These are phyloP conservation scores for Sinocyclocheilus anophthalmus DNA, from an alignment of 2,113 vertebrate species.

Conservation along the genomic window DNA sequence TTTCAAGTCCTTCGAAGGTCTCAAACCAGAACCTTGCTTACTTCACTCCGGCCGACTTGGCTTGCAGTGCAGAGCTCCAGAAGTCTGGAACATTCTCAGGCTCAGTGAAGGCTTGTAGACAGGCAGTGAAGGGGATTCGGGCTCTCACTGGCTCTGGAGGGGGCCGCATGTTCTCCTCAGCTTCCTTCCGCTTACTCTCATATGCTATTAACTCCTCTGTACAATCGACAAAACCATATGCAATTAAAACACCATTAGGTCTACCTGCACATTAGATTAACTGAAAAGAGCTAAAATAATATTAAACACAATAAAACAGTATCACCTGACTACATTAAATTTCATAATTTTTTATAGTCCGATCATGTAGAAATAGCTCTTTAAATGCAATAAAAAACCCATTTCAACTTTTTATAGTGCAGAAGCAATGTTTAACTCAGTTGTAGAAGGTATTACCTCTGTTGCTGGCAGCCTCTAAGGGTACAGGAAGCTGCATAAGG, in stretches of 20 bases:
- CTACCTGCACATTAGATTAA: background rate
- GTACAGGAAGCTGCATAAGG: constrained; percentile 92
- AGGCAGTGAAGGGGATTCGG: constrained; percentile 91
- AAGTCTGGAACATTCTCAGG: constrained; percentile 94
- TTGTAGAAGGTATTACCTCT: constrained; percentile 79
- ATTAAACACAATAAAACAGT: too few species aligned
- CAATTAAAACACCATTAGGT: background rate
- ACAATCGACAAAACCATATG: constrained; percentile 28
- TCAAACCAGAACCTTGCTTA: constrained; percentile 69
- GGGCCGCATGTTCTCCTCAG: constrained; percentile 83
- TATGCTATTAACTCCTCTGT: constrained; percentile 93
- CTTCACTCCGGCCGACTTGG: constrained; percentile 96
- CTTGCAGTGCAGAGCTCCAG: constrained; percentile 98
- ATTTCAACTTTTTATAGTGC: background rate
- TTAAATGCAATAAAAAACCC: background rate
- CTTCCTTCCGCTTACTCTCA: constrained; percentile 86
- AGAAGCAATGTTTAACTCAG: background rate
- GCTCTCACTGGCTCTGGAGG: constrained; percentile 88
- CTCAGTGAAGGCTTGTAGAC: constrained; percentile 94
- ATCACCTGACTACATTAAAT: background rate
- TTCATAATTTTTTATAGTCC: background rate
- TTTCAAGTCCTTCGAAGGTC: background rate
- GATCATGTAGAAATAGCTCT: background rate
- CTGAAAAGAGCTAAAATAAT: background rate
- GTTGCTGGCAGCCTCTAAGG: constrained; percentile 89